phyloP scores from a whole-genome alignment of 2,797 vertebrate genomes.

The Triplophysa yarkandensis region DNA sequence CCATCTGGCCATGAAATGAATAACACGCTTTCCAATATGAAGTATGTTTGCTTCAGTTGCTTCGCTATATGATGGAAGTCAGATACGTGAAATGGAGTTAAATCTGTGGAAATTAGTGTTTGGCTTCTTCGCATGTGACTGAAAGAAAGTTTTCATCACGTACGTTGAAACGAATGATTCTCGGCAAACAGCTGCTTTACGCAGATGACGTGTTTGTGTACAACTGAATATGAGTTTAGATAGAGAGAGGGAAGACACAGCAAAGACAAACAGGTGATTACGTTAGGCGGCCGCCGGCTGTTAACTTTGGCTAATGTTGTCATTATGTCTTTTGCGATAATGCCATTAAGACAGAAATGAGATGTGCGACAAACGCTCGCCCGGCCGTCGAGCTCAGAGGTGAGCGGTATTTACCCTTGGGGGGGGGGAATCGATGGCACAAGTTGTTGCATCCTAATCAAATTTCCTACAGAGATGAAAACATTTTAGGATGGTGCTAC shows the following conservation, averaged over 20 bases:
- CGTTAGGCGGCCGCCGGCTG: conserved; percentile 32
- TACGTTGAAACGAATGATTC: background rate
- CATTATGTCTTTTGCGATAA: conserved; percentile 42
- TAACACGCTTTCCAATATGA: conserved; percentile 38
- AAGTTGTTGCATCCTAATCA: conserved; percentile 18
- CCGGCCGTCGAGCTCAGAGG: background rate
- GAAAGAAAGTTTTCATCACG: background rate
- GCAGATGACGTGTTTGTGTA: background rate
- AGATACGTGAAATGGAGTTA: conserved; percentile 6
- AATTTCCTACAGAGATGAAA: conserved; percentile 39
- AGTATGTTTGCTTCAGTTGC: conserved; percentile 28
- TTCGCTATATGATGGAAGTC: conserved; percentile 19
- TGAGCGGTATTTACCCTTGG: background rate
- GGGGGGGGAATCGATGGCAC: background rate
- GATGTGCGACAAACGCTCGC: conserved; percentile 11
- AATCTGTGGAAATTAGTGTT: background rate
- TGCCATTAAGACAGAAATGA: conserved; percentile 26
- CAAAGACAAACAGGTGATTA: conserved; percentile 36
- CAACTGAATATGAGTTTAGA: background rate
- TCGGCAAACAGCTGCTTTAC: background rate
- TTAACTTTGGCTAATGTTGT: conserved; percentile 43
- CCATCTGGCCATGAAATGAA: conserved; percentile 67
- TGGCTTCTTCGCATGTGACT: background rate
- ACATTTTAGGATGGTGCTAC: conserved; percentile 2
- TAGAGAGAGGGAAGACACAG: background rate